A percentile compares a stretch with the other conserved stretches of the same genome.
These are phyloP conservation scores for Pollicipes pollicipes DNA, from an alignment of 1,140 invertebrate genomes.

Conservation along the genomic window DNA sequence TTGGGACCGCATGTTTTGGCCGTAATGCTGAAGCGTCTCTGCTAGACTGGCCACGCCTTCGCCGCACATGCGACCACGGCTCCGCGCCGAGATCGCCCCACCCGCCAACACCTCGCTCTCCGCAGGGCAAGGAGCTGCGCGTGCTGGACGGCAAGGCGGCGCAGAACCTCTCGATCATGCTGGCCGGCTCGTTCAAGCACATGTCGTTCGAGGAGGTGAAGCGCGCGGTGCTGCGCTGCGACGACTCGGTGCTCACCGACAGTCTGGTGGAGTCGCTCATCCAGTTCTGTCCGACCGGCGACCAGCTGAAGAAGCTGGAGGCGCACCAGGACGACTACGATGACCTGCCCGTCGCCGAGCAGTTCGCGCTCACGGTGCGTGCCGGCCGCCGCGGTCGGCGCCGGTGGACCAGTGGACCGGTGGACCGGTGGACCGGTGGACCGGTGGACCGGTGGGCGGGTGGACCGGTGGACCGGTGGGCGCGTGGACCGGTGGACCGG, in stretches of 20 bases:
- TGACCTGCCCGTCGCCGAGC: slow-evolving; percentile 79
- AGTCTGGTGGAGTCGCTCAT: slow-evolving; percentile 61
- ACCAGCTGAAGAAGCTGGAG: slow-evolving; percentile 65
- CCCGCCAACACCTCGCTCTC: no score
- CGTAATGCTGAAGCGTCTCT: no score
- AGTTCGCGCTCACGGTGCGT: slow-evolving; percentile 80
- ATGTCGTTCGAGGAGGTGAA: slow-evolving; percentile 71
- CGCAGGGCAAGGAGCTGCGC: slow-evolving; percentile 55
- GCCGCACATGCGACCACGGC: no score
- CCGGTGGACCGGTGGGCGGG: no score
- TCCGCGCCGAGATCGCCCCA: no score
- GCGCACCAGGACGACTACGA: slow-evolving; percentile 54
- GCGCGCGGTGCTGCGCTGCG: slow-evolving; percentile 61
- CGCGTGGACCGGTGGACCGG: no score
- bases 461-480: no score
- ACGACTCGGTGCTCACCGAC: slow-evolving; percentile 60
- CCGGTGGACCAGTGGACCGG: no score
- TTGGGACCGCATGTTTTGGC: no score
- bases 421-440: no score
- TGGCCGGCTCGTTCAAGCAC: slow-evolving; percentile 76
- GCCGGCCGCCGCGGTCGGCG: no score
- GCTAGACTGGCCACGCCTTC: no score
- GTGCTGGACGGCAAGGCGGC: slow-evolving; percentile 82
- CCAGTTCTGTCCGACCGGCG: slow-evolving; percentile 71
- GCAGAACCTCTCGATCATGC: slow-evolving; percentile 83